Base-by-base conservation (phyloP, 2,888 invertebrate genomes). In the Sminthurides aquaticus region DNA sequence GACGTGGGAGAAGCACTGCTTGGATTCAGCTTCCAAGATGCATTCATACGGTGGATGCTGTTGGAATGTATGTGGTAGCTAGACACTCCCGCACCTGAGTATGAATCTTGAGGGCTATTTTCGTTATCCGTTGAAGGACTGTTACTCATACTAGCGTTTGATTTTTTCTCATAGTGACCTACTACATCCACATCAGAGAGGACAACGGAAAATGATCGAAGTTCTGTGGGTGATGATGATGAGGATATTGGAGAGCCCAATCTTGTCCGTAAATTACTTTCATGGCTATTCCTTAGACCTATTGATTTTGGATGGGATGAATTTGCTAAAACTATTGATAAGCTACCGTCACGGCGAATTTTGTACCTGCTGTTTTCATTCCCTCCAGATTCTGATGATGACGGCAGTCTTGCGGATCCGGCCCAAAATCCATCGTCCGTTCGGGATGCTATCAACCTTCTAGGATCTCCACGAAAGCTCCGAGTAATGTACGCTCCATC, bases 361-460 rank as follows among this genome's bases (percentile, higher is more conserved):
- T 70, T 74, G 65, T 74, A 74, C 74, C 74, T 74, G 73, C 72
- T 72, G 64, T 70, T 65, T n/a, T 66, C 72, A 65, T 71, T 72
- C 52, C 74, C 73, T 62, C 74, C 74, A 15, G 69, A 54, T 64
- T 70, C 68, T 1, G 67, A 57, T 8, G 71, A 67, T 0, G 74
- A 64, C 28, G 74, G 73, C 55, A 74, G 70, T 52, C 73, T 63
- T 15, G 73, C 71, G 15, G 74, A 71, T 18, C 69, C 72, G 55
- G 67, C 62, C 74, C 74, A 74, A 24, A 56, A 56, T 5, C 70
- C 70, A 20, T 71, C 73, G 29, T 70, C 67, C 11, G 66, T 67
- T 62, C 67, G 62, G 0, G 70, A 68, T 24, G 69, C 64, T 15
- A 71, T 58, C 2, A 73, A 66, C 52, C 68, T 65, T 20, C 70